phyloP scores from a whole-genome alignment of 35 echinoderm and acorn worm genomes.

The Eucidaris tribuloides region DNA sequence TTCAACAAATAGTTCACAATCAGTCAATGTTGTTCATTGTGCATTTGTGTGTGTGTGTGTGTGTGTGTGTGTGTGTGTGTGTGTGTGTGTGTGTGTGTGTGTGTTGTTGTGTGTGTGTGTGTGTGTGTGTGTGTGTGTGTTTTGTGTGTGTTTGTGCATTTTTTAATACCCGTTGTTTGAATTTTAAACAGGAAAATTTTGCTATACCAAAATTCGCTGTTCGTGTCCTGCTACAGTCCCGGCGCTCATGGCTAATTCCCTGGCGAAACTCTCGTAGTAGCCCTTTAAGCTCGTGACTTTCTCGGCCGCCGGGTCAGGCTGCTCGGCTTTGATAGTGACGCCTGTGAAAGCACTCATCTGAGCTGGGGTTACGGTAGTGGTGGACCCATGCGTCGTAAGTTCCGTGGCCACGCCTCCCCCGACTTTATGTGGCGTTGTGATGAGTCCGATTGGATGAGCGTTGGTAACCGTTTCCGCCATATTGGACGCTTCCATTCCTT shows the following conservation, averaged over 20 bases:
- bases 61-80: too few relatives aligned
- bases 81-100: too few relatives aligned
- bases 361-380: background rate
- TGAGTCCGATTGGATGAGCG: background rate
- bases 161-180: too few relatives aligned
- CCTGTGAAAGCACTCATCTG: slow-evolving; percentile 14
- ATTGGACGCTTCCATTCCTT: background rate
- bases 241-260: slow-evolving; percentile 24
- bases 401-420: background rate
- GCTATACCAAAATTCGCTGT: slow-evolving; percentile 16
- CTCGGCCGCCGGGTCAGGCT: background rate
- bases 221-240: background rate
- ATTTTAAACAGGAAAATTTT: too few relatives aligned
- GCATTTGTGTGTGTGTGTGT: too few relatives aligned
- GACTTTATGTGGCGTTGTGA: background rate
- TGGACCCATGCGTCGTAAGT: background rate
- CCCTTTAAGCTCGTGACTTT: background rate
- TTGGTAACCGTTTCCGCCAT: slow-evolving; percentile 1
- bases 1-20: too few relatives aligned
- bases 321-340: slow-evolving; percentile 14
- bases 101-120: too few relatives aligned
- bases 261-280: slow-evolving; percentile 25
- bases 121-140: too few relatives aligned
- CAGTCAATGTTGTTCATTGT: too few relatives aligned
- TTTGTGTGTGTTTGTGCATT: too few relatives aligned